Conservation (phyloP, 2,797 vertebrate genomes). For the Lindbergichthys nudifrons region DNA sequence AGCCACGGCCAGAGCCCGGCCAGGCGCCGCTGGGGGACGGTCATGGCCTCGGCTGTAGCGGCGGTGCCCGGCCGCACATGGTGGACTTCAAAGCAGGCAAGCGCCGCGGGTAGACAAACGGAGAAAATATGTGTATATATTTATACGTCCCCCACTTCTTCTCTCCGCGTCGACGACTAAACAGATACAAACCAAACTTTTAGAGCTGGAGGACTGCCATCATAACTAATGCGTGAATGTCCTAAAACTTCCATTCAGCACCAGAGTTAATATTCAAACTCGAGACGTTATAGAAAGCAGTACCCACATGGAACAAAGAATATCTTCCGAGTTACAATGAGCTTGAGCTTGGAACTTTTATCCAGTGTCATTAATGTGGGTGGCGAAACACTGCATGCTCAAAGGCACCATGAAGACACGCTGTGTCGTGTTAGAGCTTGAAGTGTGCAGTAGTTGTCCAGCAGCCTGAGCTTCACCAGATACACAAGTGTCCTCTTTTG, state of each 20-base stretch:
- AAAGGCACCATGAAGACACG: constrained; percentile 50
- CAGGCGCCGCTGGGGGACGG: constrained; percentile 91
- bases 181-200: constrained; percentile 56
- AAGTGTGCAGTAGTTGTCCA: constrained; percentile 56
- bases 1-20: constrained; percentile 92
- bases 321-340: not conserved
- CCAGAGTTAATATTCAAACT: constrained; percentile 52
- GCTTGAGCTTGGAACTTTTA: constrained; percentile 48
- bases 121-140: not conserved
- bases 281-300: constrained; percentile 13
- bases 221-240: constrained; percentile 49
- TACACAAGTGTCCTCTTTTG: constrained; percentile 54
- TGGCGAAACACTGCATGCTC: constrained; percentile 42
- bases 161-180: constrained; percentile 23
- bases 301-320: constrained; percentile 32
- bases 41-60: constrained; percentile 97
- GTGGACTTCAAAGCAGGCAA: constrained; percentile 86
- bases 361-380: constrained; percentile 71
- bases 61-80: constrained; percentile 92
- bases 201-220: constrained; percentile 51
- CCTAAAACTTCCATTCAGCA: constrained; percentile 63
- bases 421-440: constrained; percentile 39
- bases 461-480: constrained; percentile 38
- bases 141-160: constrained; percentile 31
- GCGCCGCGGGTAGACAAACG: constrained; percentile 56